Percentiles rank a stretch among this genome's conserved stretches.
Conservation (phyloP, 1,140 invertebrate species). For the Conopomorpha cramerella region DNA sequence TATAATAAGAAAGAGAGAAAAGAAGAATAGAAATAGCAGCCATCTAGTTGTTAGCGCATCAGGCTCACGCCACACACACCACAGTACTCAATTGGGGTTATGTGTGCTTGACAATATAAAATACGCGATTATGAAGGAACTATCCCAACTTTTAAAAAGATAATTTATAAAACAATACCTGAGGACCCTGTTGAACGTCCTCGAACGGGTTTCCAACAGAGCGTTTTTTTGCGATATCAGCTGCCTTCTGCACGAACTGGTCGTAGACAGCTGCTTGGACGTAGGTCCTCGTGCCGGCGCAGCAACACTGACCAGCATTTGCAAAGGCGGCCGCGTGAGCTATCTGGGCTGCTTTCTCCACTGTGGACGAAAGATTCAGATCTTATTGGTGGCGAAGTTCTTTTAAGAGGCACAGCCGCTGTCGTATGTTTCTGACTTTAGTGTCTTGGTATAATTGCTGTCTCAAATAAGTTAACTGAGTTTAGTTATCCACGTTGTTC, state of each 20-base stretch:
- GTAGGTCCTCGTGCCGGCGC: slow-evolving; percentile 81
- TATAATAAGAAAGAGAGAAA: too few species aligned
- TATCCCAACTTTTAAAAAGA: too few species aligned
- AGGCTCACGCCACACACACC: too few species aligned
- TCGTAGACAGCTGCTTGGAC: slow-evolving; percentile 95
- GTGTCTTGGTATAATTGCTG: too few species aligned
- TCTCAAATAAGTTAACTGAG: too few species aligned
- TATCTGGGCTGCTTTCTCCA: slow-evolving; percentile 61
- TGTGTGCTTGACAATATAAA: too few species aligned
- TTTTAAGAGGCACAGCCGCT: slow-evolving; percentile 76
- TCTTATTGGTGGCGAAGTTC: slow-evolving; percentile 82
- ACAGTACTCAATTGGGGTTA: too few species aligned
- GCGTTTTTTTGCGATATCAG: slow-evolving; percentile 78
- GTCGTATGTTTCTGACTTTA: too few species aligned
- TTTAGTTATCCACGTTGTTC: slow-evolving; percentile 87
- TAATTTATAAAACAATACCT: too few species aligned
- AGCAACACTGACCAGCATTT: slow-evolving; percentile 78
- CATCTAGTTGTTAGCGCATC: too few species aligned
- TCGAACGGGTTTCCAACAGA: slow-evolving; percentile 92
- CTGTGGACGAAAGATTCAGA: slow-evolving; percentile 70
- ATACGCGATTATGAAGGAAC: too few species aligned
- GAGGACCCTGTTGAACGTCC: slow-evolving; percentile 87
- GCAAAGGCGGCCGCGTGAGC: slow-evolving; percentile 85
- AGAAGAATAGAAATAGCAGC: too few species aligned
- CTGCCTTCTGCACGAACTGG: slow-evolving; percentile 89